Base-by-base conservation (phyloP, 2,113 vertebrate genomes). In the Campylomormyrus numenius region DNA sequence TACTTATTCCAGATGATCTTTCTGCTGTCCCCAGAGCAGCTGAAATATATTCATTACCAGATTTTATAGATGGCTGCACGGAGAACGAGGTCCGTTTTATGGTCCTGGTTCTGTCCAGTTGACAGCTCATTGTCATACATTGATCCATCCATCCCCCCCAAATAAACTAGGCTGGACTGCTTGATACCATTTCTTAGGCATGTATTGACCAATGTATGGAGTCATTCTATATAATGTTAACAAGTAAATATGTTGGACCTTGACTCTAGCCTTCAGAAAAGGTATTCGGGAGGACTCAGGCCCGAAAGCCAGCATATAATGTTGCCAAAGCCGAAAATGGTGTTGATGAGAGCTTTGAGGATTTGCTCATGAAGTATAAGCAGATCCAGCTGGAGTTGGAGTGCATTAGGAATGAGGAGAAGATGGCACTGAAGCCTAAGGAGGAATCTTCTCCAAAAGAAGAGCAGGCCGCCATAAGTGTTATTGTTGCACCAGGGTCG, bases 311-410 rank as follows among this genome's bases (percentile, higher is more conserved):
- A 4, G 92, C 88, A 85, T 95, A 97, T 85, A 46, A 74, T 21
- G 92, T 94, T 62, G 93, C 95, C 91, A 98, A 97, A 95, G 92
- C 92, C 53, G 97, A 97, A 83, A 96, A 92, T 90, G 95, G 94
- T 66, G 93, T 95, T 58, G 98, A 98, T 85, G 98, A 99, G 95
- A 98, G 97, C 92, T 99, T 99, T 91, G 98, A 99, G 94, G 98
- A 98, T 92, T 94, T 99, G 62, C 96, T 99, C 87, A 94, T 96
- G 93, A 99, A 99, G 92, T 99, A 99, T 92, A 98, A 98, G 90
- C 97, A 99, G 94, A 99, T 99, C 92, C 98, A 99, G 21, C 94
- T 98, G 90, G 98, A 99, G 93, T 96, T 99, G 86, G 98, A 99
- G 89, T 97, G 96, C 91, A 99, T 99, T 93, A 97, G 96, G 83